These are phyloP conservation scores for Climacteris rufus DNA, from an alignment of 2,113 vertebrate genomes.

Conservation along the genomic window DNA sequence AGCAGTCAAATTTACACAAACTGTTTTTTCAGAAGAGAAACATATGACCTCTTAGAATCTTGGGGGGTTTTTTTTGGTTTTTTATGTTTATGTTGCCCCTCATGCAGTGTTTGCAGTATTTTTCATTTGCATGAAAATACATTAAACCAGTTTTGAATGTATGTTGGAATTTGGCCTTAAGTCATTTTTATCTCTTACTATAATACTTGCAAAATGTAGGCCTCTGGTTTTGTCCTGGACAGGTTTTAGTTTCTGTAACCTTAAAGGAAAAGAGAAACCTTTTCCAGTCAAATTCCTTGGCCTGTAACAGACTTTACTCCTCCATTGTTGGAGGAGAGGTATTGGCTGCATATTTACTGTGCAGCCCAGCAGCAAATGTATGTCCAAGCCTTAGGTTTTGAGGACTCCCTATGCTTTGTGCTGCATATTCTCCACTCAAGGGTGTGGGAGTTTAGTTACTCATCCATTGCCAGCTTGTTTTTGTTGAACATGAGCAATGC, in stretches of 20 bases:
- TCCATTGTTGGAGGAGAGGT: background rate
- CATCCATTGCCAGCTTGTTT: background rate
- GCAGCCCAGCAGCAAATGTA: background rate
- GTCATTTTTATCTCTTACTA: background rate
- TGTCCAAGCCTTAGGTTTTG: constrained; percentile 10
- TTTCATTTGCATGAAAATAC: background rate
- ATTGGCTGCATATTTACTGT: background rate
- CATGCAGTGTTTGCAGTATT: background rate
- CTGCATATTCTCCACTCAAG: background rate
- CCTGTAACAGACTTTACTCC: background rate
- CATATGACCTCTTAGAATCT: background rate
- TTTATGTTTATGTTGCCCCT: background rate
- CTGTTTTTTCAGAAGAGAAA: background rate
- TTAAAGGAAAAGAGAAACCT: background rate
- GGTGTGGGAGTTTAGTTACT: constrained; percentile 13
- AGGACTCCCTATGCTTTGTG: background rate
- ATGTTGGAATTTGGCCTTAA: constrained; percentile 46
- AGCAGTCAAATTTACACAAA: background rate
- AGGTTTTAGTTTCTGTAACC: background rate
- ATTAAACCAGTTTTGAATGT: constrained; percentile 25
- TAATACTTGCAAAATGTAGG: background rate
- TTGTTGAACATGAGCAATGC: constrained; percentile 1
- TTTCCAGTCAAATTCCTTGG: background rate
- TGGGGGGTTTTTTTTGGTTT: too few species aligned
- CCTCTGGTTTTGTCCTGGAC: background rate